phyloP scores from a whole-genome alignment of 2,888 invertebrate species.

The Scaeva pyrastri region DNA sequence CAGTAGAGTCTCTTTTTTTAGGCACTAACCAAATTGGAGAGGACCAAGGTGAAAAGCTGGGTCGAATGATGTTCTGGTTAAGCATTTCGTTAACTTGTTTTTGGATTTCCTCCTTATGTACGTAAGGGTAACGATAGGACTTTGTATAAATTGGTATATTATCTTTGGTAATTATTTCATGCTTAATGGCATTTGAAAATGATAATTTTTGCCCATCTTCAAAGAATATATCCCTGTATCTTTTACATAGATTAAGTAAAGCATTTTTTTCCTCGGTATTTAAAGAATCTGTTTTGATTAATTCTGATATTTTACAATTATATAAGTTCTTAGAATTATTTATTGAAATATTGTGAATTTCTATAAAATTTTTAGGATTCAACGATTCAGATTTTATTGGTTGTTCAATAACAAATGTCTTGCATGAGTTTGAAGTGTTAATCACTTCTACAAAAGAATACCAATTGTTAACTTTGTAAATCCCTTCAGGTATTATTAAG shows the following conservation, averaged over 20 bases:
- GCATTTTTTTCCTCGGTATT: slow-evolving; percentile 11
- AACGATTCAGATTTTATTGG: slow-evolving; percentile 38
- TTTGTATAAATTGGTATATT: slow-evolving; percentile 64
- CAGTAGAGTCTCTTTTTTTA: slow-evolving; percentile 44
- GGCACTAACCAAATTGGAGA: slow-evolving; percentile 58
- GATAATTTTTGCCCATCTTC: slow-evolving; percentile 25
- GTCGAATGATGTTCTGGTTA: slow-evolving; percentile 48
- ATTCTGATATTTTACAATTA: background rate
- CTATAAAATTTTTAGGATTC: background rate
- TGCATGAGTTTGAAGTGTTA: slow-evolving; percentile 29
- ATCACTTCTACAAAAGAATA: slow-evolving; percentile 48
- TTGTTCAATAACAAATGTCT: slow-evolving; percentile 42
- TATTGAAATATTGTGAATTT: slow-evolving; percentile 21
- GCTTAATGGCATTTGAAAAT: slow-evolving; percentile 57
- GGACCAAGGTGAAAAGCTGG: slow-evolving; percentile 60
- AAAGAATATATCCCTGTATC: slow-evolving; percentile 49
- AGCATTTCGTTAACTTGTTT: slow-evolving; percentile 37
- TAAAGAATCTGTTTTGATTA: background rate
- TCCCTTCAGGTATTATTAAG: slow-evolving; percentile 45
- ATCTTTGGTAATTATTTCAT: slow-evolving; percentile 54
- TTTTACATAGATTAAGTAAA: slow-evolving; percentile 49
- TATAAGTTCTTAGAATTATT: background rate
- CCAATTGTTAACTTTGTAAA: slow-evolving; percentile 49
- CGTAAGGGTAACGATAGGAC: slow-evolving; percentile 60
- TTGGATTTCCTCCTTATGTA: slow-evolving; percentile 42